Evolutionary conservation across 2,113 vertebrate genomes (phyloP).

Genomic region (Protobothrops mucrosquamatus): DNA sequence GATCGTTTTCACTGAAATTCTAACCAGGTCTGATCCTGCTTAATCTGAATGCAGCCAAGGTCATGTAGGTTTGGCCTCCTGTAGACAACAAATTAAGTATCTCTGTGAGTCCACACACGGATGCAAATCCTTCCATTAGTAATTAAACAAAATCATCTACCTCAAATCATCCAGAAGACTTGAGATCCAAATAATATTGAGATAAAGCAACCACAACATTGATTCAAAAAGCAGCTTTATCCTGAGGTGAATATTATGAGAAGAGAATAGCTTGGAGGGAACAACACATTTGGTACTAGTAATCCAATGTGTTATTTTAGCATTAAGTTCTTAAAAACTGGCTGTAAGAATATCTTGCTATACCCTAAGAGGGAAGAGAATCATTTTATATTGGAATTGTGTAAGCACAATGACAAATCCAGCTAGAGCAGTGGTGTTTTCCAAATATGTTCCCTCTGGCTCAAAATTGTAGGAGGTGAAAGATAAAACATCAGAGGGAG

Average conservation of each 20-base stretch:
- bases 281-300: not conserved
- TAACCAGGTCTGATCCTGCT: not conserved
- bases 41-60: not conserved
- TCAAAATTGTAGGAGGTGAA: not conserved
- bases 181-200: not conserved
- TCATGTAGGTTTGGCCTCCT: not conserved
- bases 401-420: constrained; percentile 41
- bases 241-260: not conserved
- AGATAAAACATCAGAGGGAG: not conserved
- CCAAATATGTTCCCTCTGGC: not conserved
- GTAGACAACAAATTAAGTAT: not conserved
- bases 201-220: not conserved
- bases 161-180: not conserved
- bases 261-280: constrained; percentile 1
- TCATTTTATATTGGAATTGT: constrained; percentile 35
- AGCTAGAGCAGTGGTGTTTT: constrained; percentile 25
- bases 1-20: not conserved
- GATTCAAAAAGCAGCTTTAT: constrained; percentile 7
- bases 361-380: not conserved
- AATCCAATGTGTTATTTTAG: not conserved
- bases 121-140: not conserved
- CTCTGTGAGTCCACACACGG: constrained; percentile 12
- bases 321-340: not conserved
- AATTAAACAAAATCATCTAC: not conserved
- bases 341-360: not conserved